A percentile compares a stretch with the other conserved stretches of the same genome.
phyloP scores from a whole-genome alignment of 2,888 invertebrate species.

The Hirtodrosophila duncani region DNA sequence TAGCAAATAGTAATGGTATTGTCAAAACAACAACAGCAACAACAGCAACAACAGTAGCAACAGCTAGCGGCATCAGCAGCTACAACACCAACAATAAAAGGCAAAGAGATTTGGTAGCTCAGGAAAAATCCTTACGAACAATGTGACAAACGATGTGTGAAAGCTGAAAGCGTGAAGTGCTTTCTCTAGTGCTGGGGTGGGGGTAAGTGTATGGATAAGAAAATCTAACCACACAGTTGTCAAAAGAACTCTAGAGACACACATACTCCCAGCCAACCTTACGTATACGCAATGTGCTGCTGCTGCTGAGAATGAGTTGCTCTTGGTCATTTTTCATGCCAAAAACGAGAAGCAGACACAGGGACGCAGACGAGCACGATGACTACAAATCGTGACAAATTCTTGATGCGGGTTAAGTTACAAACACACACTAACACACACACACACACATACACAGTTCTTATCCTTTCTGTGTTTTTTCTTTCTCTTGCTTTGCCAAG shows the following conservation, averaged over 20 bases:
- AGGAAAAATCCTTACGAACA: constrained; percentile 52
- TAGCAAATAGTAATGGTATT: constrained; percentile 65
- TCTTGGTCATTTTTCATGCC: constrained; percentile 68
- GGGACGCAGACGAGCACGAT: constrained; percentile 36
- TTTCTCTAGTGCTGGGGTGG: background rate
- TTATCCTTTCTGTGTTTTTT: too few relatives aligned
- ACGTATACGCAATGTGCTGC: constrained; percentile 65
- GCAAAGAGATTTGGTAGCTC: constrained; percentile 18
- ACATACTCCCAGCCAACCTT: constrained; percentile 20
- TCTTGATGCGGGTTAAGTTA: constrained; percentile 69
- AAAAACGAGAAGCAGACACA: constrained; percentile 9
- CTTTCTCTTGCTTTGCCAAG: too few relatives aligned
- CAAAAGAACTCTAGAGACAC: constrained; percentile 27
- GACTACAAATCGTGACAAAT: constrained; percentile 72
- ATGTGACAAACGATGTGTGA: constrained; percentile 71
- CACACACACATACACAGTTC: too few relatives aligned
- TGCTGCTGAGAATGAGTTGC: too few relatives aligned
- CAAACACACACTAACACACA: too few relatives aligned
- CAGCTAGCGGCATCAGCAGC: constrained; percentile 28
- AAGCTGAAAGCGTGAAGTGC: constrained; percentile 55
- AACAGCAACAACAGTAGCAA: constrained; percentile 28
- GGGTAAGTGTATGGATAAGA: constrained; percentile 8
- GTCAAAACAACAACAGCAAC: constrained; percentile 40
- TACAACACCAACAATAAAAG: constrained; percentile 17
- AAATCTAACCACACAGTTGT: constrained; percentile 62